Percentiles rank a stretch among this genome's conserved stretches.
phyloP scores from a whole-genome alignment of 2,797 vertebrate species.

The Pangasius mekongensis region DNA sequence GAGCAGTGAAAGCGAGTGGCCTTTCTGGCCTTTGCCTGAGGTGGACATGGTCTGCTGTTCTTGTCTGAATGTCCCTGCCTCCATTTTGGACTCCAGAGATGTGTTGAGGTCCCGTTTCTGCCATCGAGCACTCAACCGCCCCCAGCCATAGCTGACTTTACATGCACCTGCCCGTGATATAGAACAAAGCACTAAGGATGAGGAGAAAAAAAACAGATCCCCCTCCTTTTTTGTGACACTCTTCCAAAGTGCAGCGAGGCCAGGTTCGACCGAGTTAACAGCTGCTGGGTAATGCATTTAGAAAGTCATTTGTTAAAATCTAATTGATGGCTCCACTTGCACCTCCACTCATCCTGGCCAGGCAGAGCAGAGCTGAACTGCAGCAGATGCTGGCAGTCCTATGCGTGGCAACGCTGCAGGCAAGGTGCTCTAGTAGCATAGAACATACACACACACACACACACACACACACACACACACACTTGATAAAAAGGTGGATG shows the following conservation, averaged over 20 bases:
- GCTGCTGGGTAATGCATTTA: conserved; percentile 77
- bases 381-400: conserved; percentile 70
- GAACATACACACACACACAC: conserved; percentile 20
- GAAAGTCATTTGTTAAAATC: conserved; percentile 82
- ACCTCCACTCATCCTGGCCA: conserved; percentile 69
- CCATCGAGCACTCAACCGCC: conserved; percentile 60
- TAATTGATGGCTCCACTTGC: conserved; percentile 80
- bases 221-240: conserved; percentile 58
- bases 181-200: conserved; percentile 65
- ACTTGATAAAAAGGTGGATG: conserved; percentile 2
- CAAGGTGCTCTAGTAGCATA: conserved; percentile 52
- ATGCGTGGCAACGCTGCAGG: conserved; percentile 50
- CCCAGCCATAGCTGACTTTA: conserved; percentile 80
- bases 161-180: conserved; percentile 73
- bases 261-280: conserved; percentile 78
- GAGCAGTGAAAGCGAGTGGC: conserved; percentile 61
- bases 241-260: conserved; percentile 45
- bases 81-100: conserved; percentile 65
- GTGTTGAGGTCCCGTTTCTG: conserved; percentile 59
- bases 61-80: conserved; percentile 65
- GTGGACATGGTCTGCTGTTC: conserved; percentile 73
- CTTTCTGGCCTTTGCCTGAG: conserved; percentile 70
- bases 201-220: conserved; percentile 46
- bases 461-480: background rate
- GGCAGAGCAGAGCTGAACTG: conserved; percentile 64